phyloP scores from a whole-genome alignment of 1,140 invertebrate genomes.

The Anadara kagoshimensis region DNA sequence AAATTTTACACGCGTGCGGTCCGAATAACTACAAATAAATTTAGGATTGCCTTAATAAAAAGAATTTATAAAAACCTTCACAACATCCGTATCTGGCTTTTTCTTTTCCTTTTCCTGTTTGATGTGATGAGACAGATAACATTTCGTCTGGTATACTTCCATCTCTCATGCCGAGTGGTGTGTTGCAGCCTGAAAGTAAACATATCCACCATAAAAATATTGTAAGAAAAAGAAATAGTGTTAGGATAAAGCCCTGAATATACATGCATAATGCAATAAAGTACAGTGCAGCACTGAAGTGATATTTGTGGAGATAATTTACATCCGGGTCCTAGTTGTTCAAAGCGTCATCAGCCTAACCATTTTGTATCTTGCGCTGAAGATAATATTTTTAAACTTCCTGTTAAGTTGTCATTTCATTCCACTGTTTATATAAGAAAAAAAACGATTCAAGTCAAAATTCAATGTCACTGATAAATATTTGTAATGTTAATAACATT shows the following conservation, averaged over 20 bases:
- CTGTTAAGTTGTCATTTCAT: too few species aligned
- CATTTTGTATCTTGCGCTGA: not conserved
- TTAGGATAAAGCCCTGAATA: not conserved
- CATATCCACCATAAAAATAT: not conserved
- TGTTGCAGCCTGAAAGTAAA: conserved; percentile 14
- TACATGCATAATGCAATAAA: not conserved
- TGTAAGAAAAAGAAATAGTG: not conserved
- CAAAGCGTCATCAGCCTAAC: not conserved
- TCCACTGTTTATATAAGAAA: too few species aligned
- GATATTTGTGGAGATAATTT: not conserved
- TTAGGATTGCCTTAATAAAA: too few species aligned
- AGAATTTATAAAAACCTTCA: conserved; percentile 16
- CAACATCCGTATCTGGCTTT: conserved; percentile 39
- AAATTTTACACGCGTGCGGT: too few species aligned
- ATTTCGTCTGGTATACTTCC: conserved; percentile 7
- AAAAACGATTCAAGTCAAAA: too few species aligned
- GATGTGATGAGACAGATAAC: conserved; percentile 26
- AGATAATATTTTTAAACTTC: too few species aligned
- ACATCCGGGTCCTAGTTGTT: not conserved
- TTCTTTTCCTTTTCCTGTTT: conserved; percentile 20
- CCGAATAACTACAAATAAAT: too few species aligned
- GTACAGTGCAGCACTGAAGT: too few species aligned
- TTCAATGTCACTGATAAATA: too few species aligned
- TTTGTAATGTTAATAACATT: too few species aligned
- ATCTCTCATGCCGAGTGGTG: conserved; percentile 19